A percentile compares a stretch with the other conserved stretches of the same genome.
Evolutionary conservation across 2,113 vertebrate species (phyloP).

Genomic region (Baryphthengus martii): DNA sequence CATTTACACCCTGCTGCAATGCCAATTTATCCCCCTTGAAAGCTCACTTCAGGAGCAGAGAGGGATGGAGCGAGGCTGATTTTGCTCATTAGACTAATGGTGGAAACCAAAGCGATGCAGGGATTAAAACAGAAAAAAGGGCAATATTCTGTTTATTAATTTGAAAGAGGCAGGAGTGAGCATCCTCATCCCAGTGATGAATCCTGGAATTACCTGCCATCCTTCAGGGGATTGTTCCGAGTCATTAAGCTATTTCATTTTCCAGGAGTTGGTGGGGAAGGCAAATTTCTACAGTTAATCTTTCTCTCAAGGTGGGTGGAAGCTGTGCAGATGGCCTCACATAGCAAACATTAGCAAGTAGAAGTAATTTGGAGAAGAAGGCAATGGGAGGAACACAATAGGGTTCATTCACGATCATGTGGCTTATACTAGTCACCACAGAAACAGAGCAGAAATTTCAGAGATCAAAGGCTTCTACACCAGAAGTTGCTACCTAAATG

Average conservation of each 20-base stretch:
- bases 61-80: background rate
- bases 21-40: background rate
- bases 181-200: background rate
- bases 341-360: background rate
- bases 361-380: constrained; percentile 14
- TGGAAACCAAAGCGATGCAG: background rate
- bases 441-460: constrained; percentile 23
- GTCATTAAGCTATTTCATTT: constrained; percentile 35
- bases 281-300: background rate
- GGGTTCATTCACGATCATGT: background rate
- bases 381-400: background rate
- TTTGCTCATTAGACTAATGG: background rate
- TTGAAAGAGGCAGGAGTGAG: background rate
- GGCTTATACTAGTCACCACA: background rate
- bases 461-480: constrained; percentile 50
- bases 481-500: background rate
- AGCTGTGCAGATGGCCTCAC: background rate
- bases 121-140: background rate
- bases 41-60: background rate
- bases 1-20: background rate
- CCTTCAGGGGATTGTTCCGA: background rate
- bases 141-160: background rate
- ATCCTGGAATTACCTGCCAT: constrained; percentile 5
- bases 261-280: background rate
- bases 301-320: background rate